Base-by-base conservation (phyloP, 2,888 invertebrate genomes). In the Drosophila macrospina region DNA sequence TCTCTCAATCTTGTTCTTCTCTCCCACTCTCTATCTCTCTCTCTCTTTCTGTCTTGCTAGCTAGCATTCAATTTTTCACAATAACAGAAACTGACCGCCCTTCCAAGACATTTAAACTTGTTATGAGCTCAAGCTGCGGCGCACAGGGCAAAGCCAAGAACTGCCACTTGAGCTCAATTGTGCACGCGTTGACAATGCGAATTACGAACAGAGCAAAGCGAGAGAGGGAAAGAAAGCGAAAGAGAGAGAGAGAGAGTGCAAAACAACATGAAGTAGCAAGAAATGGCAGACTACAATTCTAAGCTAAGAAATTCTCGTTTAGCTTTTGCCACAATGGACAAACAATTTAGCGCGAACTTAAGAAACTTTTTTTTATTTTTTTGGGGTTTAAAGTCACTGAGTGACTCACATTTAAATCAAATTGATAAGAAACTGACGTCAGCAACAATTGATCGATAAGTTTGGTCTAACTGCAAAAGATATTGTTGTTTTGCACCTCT, bases 141-240 rank as follows among this genome's bases (percentile, higher is more conserved):
- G 26, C 26, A 32, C 0, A 16, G 28, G 28, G 39, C 4, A 15
- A 16, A 55, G 52, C 50, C 71, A 52, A 60, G 72, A 56, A 59
- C 54, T 72, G 69, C 50, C 74, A 86, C 84, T 86, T 86, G 72
- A 86, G 86, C 82, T 81, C 85, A 83, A 83, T 86, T 83, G 87
- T 83, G 79, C 70, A 69, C 65, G 66, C 85, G 82, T 85, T 78
- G 85, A 83, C 87, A 83, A 86, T 74, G 79, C 67, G 69, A 69
- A 78, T 81, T 73, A 74, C 59, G 37, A 44, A 37, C 6, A 56
- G 34, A 34, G 48, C 16, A 55, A 16, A 63, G 39, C 8, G 34
- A 48, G n/a, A 37, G 20, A 34, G 51, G 48, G 42, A 13, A 26
- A 47, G 36, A n/a, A n/a, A n/a, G n/a, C n/a, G 20, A 55, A 16